These are phyloP conservation scores for Hemibates koningsi DNA, from an alignment of 2,113 vertebrate species.

Conservation along the genomic window DNA sequence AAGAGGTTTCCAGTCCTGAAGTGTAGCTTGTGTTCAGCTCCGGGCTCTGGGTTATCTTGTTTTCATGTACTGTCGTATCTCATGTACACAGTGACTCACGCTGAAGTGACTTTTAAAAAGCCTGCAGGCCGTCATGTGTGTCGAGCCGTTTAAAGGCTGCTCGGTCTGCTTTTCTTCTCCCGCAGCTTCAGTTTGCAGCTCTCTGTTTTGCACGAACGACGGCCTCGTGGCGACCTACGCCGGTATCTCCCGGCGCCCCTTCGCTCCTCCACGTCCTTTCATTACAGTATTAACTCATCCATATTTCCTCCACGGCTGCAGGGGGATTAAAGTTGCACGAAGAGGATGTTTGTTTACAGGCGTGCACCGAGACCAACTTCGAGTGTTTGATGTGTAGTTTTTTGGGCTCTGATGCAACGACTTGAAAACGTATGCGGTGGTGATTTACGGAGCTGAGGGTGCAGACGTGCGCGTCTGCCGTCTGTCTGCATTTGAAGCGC, in stretches of 20 bases:
- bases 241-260: neutral
- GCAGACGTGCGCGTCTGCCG: neutral
- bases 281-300: neutral
- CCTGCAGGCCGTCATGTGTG: neutral
- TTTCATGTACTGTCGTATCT: neutral
- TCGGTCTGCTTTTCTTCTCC: neutral
- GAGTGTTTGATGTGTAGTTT: neutral
- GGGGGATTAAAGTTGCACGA: conserved; percentile 13
- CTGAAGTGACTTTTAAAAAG: neutral
- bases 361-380: neutral
- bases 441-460: neutral
- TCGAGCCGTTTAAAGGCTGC: neutral
- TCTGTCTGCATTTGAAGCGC: neutral
- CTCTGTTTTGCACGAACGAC: neutral
- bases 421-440: neutral
- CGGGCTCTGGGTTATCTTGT: neutral
- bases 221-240: neutral
- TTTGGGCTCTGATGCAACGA: neutral
- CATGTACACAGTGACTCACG: neutral
- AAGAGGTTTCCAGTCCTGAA: neutral
- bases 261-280: neutral
- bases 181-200: neutral
- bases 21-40: neutral
- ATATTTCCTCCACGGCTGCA: neutral
- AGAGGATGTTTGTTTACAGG: neutral